Conservation (phyloP, 2,888 invertebrate genomes). For the Elegia similella region DNA sequence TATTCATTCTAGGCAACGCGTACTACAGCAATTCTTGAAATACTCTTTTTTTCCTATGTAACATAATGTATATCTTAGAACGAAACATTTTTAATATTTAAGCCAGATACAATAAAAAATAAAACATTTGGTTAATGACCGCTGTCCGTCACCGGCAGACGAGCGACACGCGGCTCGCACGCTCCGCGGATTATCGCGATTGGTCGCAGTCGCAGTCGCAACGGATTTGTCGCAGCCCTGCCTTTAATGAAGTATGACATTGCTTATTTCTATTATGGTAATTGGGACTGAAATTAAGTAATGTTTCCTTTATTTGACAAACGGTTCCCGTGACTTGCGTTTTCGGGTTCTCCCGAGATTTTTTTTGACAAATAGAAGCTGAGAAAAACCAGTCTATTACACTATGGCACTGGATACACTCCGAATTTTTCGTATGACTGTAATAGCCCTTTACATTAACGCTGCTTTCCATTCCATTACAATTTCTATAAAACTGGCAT, state of each 20-base stretch:
- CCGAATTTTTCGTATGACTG: no score
- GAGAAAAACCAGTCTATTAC: neutral
- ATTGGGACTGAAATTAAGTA: slow-evolving; percentile 20
- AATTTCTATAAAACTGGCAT: no score
- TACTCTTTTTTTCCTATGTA: neutral
- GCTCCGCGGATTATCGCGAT: slow-evolving; percentile 55
- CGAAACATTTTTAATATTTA: neutral
- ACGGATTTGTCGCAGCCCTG: slow-evolving; percentile 49
- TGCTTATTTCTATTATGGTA: slow-evolving; percentile 39
- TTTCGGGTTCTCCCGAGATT: neutral
- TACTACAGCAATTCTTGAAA: no score
- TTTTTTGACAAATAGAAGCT: neutral
- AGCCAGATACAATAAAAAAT: slow-evolving; percentile 12
- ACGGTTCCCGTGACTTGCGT: slow-evolving; percentile 9
- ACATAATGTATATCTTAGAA: neutral
- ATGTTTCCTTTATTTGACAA: slow-evolving; percentile 13
- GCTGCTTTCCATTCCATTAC: no score
- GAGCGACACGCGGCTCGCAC: slow-evolving; percentile 51
- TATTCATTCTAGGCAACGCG: no score
- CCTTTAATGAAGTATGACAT: slow-evolving; percentile 68
- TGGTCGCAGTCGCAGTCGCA: slow-evolving; percentile 57
- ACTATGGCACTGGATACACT: no score
- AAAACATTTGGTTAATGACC: slow-evolving; percentile 47
- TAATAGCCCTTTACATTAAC: no score
- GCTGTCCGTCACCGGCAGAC: slow-evolving; percentile 43